These are phyloP conservation scores for Coregonus sp. DNA, from an alignment of 2,797 vertebrate genomes.

Conservation along the genomic window DNA sequence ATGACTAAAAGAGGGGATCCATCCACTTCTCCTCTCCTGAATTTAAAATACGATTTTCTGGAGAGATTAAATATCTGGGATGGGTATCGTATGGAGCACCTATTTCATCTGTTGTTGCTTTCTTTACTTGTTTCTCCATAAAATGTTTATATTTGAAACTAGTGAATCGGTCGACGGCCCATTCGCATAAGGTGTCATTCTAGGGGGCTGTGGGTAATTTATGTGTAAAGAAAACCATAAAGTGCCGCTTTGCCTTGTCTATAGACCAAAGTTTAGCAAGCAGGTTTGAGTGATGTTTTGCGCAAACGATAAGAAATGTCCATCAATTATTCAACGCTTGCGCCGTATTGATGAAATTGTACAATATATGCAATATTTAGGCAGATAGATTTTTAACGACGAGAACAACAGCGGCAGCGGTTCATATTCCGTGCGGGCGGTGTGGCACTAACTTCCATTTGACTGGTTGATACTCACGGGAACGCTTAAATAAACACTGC, in stretches of 20 bases:
- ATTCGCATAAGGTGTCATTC: too few relatives aligned
- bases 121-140: too few relatives aligned
- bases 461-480: conserved; percentile 28
- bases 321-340: not conserved
- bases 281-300: conserved; percentile 3
- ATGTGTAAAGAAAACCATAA: not conserved
- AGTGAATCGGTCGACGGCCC: too few relatives aligned
- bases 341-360: conserved; percentile 38
- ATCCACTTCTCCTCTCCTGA: too few relatives aligned
- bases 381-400: conserved; percentile 49
- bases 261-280: not conserved
- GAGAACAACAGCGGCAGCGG: conserved; percentile 15
- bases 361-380: conserved; percentile 53
- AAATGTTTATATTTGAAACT: too few relatives aligned
- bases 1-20: too few relatives aligned
- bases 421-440: conserved; percentile 38
- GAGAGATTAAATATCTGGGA: too few relatives aligned
- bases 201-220: too few relatives aligned
- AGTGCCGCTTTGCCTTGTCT: not conserved
- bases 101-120: too few relatives aligned
- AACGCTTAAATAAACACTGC: conserved; percentile 14
- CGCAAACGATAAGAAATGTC: not conserved
- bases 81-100: too few relatives aligned
- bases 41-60: too few relatives aligned
- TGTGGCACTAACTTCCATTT: conserved; percentile 39